Evolutionary conservation across 2,888 invertebrate genomes (phyloP).

Genomic region (Euplexia lucipara): DNA sequence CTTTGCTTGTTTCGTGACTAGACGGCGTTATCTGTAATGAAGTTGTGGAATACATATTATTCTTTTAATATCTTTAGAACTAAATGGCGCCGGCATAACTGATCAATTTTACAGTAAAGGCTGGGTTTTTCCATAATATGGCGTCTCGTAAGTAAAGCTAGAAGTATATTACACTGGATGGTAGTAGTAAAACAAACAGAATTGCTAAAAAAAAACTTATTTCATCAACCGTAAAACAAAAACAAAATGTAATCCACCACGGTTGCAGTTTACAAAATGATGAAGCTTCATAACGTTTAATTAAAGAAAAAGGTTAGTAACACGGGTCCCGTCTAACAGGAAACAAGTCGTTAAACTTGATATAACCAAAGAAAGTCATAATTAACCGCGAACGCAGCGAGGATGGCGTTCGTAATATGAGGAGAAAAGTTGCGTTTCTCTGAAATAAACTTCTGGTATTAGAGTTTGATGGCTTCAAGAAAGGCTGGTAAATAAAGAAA

Average conservation of each 20-base stretch:
- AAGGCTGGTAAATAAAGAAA: background rate
- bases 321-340: conserved; percentile 24
- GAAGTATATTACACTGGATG: too few relatives aligned
- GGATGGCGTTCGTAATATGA: conserved; percentile 27
- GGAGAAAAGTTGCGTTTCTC: conserved; percentile 26
- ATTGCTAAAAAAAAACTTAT: too few relatives aligned
- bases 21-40: too few relatives aligned
- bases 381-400: conserved; percentile 50
- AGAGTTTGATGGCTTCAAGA: background rate
- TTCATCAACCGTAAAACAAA: background rate
- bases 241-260: background rate
- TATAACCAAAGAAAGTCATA: conserved; percentile 54
- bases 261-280: conserved; percentile 4
- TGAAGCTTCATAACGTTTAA: conserved; percentile 30
- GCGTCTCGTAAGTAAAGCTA: too few relatives aligned
- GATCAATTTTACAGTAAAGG: too few relatives aligned
- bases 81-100: too few relatives aligned
- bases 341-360: conserved; percentile 53
- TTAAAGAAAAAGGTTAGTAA: conserved; percentile 31
- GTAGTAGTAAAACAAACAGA: too few relatives aligned
- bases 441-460: conserved; percentile 13
- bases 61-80: too few relatives aligned
- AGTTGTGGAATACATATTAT: too few relatives aligned
- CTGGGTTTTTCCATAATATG: too few relatives aligned
- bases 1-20: too few relatives aligned